A percentile compares a stretch with the other conserved stretches of the same genome.
phyloP scores from a whole-genome alignment of 2,888 invertebrate species.

The Acanthosepion esculentum region DNA sequence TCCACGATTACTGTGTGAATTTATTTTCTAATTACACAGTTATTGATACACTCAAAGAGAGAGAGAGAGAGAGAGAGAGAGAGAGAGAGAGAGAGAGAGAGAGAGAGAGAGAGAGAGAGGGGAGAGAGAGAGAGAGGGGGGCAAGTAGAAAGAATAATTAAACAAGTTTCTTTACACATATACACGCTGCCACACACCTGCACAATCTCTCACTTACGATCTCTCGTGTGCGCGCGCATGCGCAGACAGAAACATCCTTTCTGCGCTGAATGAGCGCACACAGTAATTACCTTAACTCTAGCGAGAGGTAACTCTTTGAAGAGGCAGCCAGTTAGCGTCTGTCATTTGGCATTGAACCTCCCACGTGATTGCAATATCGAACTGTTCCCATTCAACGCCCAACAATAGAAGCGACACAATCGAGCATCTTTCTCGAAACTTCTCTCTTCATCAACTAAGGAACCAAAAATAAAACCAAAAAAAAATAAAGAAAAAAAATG shows the following conservation, averaged over 20 bases:
- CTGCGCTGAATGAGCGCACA: background rate
- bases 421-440: background rate
- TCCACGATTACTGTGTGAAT: too few species aligned
- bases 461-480: background rate
- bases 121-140: background rate
- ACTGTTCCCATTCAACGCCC: background rate
- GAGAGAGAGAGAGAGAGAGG: too few species aligned
- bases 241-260: background rate
- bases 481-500: too few species aligned
- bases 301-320: constrained; percentile 10
- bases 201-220: background rate
- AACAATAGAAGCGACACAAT: constrained; percentile 17
- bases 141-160: background rate
- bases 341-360: constrained; percentile 11
- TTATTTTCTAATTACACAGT: too few species aligned
- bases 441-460: background rate
- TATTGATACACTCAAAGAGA: too few species aligned
- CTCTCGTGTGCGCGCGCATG: background rate
- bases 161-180: background rate
- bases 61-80: too few species aligned
- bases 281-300: constrained; percentile 17
- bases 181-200: background rate
- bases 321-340: background rate
- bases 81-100: too few species aligned
- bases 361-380: constrained; percentile 2